Percentiles rank a stretch among this genome's conserved stretches.
These are phyloP conservation scores for Hypocryptadius cinnamomeus DNA, from an alignment of 2,113 vertebrate species.

Conservation along the genomic window DNA sequence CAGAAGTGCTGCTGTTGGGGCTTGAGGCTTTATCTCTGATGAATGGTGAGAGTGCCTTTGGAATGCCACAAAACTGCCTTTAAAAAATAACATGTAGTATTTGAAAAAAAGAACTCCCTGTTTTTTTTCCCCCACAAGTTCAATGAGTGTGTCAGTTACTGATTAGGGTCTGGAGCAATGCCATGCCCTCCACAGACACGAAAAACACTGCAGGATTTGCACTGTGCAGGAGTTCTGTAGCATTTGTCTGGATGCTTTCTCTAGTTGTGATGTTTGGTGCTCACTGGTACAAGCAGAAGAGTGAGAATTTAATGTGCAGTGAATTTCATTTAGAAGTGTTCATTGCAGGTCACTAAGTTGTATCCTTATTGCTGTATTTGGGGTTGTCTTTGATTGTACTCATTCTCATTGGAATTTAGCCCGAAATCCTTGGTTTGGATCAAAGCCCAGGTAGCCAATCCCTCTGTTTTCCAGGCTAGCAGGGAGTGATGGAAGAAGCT, in stretches of 20 bases:
- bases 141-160: not conserved
- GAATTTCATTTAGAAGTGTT: not conserved
- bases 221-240: not conserved
- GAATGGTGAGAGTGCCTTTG: conserved; percentile 1
- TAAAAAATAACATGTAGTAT: not conserved
- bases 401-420: not conserved
- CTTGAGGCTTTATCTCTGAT: not conserved
- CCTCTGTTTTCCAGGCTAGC: not conserved
- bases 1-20: conserved; percentile 17
- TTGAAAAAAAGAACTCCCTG: not conserved
- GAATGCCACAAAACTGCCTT: conserved; percentile 17
- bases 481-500: not conserved
- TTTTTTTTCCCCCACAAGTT: accelerated
- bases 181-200: not conserved
- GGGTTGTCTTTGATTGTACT: not conserved
- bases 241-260: not conserved
- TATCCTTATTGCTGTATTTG: not conserved
- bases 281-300: not conserved
- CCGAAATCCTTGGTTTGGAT: not conserved
- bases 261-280: not conserved
- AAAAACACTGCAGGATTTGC: not conserved
- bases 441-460: not conserved
- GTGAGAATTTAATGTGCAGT: not conserved
- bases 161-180: not conserved
- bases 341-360: not conserved